A percentile compares a stretch with the other conserved stretches of the same genome.
These are phyloP conservation scores for Campylomormyrus numenius DNA, from an alignment of 2,113 vertebrate genomes.

Conservation along the genomic window DNA sequence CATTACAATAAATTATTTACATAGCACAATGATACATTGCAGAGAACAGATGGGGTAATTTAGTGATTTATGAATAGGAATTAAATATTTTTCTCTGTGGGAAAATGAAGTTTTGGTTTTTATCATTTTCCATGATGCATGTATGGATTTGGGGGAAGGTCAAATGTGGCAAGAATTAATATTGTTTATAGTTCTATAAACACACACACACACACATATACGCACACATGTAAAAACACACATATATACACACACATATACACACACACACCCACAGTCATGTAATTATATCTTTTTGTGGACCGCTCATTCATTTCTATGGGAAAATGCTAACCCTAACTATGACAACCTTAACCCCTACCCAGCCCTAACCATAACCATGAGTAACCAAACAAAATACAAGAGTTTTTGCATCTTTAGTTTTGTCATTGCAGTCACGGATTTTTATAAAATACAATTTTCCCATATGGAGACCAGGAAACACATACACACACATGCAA, in stretches of 20 bases:
- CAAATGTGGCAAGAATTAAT: neutral
- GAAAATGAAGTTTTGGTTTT: neutral
- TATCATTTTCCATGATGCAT: neutral
- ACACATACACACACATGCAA: too few species aligned
- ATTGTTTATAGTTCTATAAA: neutral
- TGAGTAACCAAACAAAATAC: too few species aligned
- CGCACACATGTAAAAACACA: neutral
- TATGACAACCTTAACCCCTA: too few species aligned
- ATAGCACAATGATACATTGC: neutral
- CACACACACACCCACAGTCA: neutral
- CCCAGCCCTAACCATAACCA: too few species aligned
- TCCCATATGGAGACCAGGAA: too few species aligned
- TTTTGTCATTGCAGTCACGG: too few species aligned
- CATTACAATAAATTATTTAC: neutral
- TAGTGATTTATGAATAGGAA: constrained; percentile 19
- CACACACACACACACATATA: neutral
- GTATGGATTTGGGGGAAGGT: neutral
- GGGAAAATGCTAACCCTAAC: too few species aligned
- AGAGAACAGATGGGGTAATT: neutral
- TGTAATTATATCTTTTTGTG: too few species aligned
- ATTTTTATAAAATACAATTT: too few species aligned
- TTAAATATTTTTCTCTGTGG: constrained; percentile 5
- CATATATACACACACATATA: too few species aligned
- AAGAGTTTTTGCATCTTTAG: too few species aligned
- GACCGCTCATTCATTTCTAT: too few species aligned